Conservation (phyloP, 2,113 vertebrate genomes). For the Lathamus discolor region DNA sequence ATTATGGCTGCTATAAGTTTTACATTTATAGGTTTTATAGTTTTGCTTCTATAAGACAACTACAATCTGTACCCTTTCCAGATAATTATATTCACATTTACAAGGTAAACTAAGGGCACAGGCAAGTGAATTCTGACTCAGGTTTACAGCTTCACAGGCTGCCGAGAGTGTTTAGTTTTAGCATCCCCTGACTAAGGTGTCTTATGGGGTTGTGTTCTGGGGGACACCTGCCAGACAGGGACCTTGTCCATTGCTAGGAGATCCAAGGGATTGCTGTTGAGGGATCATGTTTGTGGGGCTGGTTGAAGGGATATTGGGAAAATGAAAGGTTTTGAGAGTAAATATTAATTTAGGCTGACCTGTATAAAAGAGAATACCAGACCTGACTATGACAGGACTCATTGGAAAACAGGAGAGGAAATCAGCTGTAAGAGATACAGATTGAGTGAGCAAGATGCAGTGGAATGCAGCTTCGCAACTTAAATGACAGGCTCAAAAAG, state of each 20-base stretch:
- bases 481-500: neutral
- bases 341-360: neutral
- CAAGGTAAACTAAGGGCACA: conserved; percentile 27
- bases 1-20: conserved; percentile 19
- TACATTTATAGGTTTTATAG: conserved; percentile 64
- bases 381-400: neutral
- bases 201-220: neutral
- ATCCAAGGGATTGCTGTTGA: neutral
- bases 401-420: neutral
- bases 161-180: neutral
- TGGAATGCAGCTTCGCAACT: neutral
- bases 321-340: neutral
- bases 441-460: neutral
- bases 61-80: conserved; percentile 35
- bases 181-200: neutral
- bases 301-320: neutral
- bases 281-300: neutral
- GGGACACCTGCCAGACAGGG: neutral
- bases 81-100: conserved; percentile 49
- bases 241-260: neutral
- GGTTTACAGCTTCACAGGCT: neutral
- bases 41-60: conserved; percentile 65
- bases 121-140: neutral
- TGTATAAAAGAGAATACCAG: neutral
- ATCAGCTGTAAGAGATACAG: neutral